Base-by-base conservation (phyloP, 2,113 vertebrate genomes). In the Clupea harengus region DNA sequence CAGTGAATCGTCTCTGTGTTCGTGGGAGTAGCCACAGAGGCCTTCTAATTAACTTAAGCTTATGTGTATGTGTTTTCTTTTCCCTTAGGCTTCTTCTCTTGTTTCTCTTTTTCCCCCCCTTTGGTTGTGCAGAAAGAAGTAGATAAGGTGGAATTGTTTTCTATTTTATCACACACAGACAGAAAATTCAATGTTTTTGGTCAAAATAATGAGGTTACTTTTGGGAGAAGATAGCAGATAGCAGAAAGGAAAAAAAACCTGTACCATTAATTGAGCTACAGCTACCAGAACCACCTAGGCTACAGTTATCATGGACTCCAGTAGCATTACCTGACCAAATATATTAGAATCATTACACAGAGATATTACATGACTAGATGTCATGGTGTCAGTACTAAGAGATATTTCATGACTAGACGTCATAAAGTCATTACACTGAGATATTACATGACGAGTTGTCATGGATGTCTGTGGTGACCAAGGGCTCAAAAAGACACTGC, bases 131-230 rank as follows among this genome's bases (percentile, higher is more conserved):
- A 13, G 25, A 78, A 32, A 78, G 13, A 6, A 2, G 15, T 4
- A 78, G 72, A 78, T 78, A 78, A 78, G 72, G 32, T 78, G 72
- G 11, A 78, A 78, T 78, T 78, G 72, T 28, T 44, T 78, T 78
- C 32, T 78, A 32, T 78, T 78, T 78, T 78, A 5, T 8, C 60
- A 64, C 60, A 64, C 60, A 72, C 64, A 72, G 25, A 32, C 60
- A 72, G 4, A 72, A 18, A 64, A 5, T 22, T 13, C 6, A 18
- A 64, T 20, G 1, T 54, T 54, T 60, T 22, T 60, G 22, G 22
- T 60, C 54, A 1, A 17, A 3, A 54, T 60, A 60, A 60, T 22
- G 20, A 60, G 54, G 52, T 15, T 52, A 15, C 17, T 18, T 57
- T 57, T 57, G 18, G 18, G 17, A 39, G 39, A 39, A 39, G 39